Conservation (phyloP, 2,888 invertebrate genomes). For the Brachylomia viminalis region DNA sequence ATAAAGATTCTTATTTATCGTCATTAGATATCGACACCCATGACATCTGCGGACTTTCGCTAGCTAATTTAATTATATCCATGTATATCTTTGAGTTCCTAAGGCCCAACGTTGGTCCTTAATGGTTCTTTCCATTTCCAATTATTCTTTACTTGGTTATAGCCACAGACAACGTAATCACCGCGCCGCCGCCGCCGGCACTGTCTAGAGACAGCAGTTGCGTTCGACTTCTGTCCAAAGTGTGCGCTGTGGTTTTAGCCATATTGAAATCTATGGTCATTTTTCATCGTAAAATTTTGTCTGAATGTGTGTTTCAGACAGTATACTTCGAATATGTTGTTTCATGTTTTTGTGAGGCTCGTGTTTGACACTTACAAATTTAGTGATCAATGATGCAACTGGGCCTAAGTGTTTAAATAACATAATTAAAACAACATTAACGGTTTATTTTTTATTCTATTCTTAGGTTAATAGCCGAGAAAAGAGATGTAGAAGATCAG, state of each 20-base stretch:
- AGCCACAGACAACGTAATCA: background rate
- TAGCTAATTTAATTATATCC: background rate
- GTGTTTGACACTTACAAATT: background rate
- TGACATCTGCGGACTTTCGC: background rate
- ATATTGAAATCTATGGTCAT: background rate
- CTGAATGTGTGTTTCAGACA: too few species aligned
- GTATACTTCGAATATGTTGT: background rate
- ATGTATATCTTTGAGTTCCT: background rate
- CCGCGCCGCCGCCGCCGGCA: background rate
- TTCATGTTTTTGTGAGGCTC: background rate
- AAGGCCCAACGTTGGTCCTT: background rate
- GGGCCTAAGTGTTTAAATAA: background rate
- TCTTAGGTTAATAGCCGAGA: conserved; percentile 82
- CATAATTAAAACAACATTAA: background rate
- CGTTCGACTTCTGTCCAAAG: background rate
- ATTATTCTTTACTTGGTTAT: background rate
- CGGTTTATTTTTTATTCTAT: background rate
- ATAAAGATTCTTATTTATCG: too few species aligned
- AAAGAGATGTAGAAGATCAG: conserved; percentile 77
- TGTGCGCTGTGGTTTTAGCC: background rate
- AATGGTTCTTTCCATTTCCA: background rate
- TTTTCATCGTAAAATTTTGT: background rate
- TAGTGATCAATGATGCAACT: background rate
- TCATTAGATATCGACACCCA: background rate
- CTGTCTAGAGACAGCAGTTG: too few species aligned